Evolutionary conservation across 1,140 invertebrate genomes (phyloP).

Genomic region (Drosophila ficusphila): DNA sequence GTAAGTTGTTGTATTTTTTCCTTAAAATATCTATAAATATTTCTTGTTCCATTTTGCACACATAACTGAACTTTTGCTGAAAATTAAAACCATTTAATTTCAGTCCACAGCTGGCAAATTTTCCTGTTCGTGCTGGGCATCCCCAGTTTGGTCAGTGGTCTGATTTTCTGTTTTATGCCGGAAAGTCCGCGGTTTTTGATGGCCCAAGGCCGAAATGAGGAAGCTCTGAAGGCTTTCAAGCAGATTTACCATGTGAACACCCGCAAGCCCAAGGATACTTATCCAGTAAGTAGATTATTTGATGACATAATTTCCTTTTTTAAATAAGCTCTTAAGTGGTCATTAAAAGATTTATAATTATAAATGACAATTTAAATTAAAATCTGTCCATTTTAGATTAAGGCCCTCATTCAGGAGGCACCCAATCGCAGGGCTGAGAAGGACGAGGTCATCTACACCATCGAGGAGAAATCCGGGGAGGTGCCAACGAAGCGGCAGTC

Average conservation of each 20-base stretch:
- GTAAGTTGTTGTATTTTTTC: slow-evolving; percentile 83
- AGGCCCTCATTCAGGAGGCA: slow-evolving; percentile 59
- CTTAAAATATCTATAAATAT: too few species aligned
- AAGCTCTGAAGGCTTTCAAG: slow-evolving; percentile 85
- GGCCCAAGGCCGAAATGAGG: slow-evolving; percentile 88
- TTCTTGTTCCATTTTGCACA: too few species aligned
- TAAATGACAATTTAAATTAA: not conserved
- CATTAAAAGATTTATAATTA: too few species aligned
- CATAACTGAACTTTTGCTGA: too few species aligned
- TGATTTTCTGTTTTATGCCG: slow-evolving; percentile 87
- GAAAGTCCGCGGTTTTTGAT: slow-evolving; percentile 94
- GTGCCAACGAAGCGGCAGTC: slow-evolving; percentile 16
- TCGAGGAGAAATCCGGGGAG: slow-evolving; percentile 55
- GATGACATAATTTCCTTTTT: not conserved
- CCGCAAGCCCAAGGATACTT: slow-evolving; percentile 86
- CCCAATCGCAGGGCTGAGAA: slow-evolving; percentile 52
- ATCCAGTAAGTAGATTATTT: slow-evolving; percentile 86
- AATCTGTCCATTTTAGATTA: slow-evolving; percentile 44
- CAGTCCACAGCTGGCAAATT: slow-evolving; percentile 90
- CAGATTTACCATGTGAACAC: slow-evolving; percentile 85
- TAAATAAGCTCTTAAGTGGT: too few species aligned
- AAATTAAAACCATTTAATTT: not conserved
- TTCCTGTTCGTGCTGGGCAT: slow-evolving; percentile 88
- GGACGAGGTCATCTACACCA: slow-evolving; percentile 66
- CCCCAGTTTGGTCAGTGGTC: slow-evolving; percentile 87